Base-by-base conservation (phyloP, 2,888 invertebrate species). In the Acholoe squamosa region DNA sequence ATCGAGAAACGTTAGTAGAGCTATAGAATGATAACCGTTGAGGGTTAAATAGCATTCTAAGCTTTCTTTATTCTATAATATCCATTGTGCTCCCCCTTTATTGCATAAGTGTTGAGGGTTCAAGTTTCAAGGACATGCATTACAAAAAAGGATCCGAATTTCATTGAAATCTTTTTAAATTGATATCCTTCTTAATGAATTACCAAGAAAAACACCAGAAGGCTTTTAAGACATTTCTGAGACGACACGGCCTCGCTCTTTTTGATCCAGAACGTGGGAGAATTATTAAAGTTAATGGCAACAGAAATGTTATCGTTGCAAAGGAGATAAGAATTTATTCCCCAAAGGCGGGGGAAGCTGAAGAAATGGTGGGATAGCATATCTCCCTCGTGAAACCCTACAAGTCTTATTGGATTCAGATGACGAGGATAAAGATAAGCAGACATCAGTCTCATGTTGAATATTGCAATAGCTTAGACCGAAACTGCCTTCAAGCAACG, bases 251-350 rank as follows among this genome's bases (percentile, higher is more conserved):
- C 61, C 12, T n/a, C 61, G n/a, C 61, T 76, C 28, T 76, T 76
- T 76, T 76, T 25, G 31, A 0, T 76, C 31, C 76, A 31, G 76
- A 14, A 28, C 76, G 76, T 76, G 25, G 76, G 25, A 31, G 76
- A 76, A 76, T 76, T 76, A 76, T 76, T 76, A 76, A 76, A 76
- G 76, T 76, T 76, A 76, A 76, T 76, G 76, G 25, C 31, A 76
- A 76, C 25, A 31, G 5, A 16, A 76, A 19, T 76, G 76, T 76
- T 76, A 76, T 76, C 31, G 31, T 76, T 61, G n/a, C 76, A 31
- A 19, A 76, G 5, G 76, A 14, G 28, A 76, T 76, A 19, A 31
- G n/a, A 76, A 76, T 76, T 76, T 43, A 43, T 43, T 43, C 43
- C 43, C 43, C 5, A 76, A 61, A 61, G n/a, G 22, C 61, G 61